Base-by-base conservation (phyloP, 2,888 invertebrate genomes). In the Lycophotia porphyrea region DNA sequence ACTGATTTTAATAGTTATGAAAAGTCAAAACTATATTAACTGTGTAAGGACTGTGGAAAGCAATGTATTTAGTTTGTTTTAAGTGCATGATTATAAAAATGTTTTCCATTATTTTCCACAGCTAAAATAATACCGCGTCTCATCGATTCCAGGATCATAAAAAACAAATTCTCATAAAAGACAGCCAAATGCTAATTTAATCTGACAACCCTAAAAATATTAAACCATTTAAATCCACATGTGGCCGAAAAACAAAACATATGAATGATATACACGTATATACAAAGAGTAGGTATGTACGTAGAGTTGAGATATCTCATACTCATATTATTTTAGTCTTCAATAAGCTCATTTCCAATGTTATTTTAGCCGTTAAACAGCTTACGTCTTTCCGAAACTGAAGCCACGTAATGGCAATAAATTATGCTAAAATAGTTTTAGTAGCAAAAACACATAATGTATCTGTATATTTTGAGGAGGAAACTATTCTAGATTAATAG, bases 361-460 rank as follows among this genome's bases (percentile, higher is more conserved):
- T 81, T 76, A 74, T 83, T 81, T 72, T 73, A 72, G 78, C 73
- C 65, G 69, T 64, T 47, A 69, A 84, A 74, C 71, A 66, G 61
- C 82, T 81, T 74, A 71, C 82, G 85, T 77, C 69, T 65, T 74
- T 66, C 65, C 34, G 34, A 81, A 81, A 81, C 72, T 27, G 60
- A 65, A 67, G 34, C 55, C 85, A 81, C 85, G 85, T 84, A 71
- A 77, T 71, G 42, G 52, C 58, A 74, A 77, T 83, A 83, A 81
- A 84, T 81, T 77, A 74, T 64, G 63, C 65, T 27, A 71, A 83
- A 84, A 83, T 74, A 84, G 74, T 71, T 77, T 77, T 81, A 70
- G 65, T 74, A 63, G 69, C 65, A 74, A 71, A 76, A 81, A 81
- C 76, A 76, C 44, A 68, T 76, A 61, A 71, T 58, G 76, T 71